A percentile compares a stretch with the other conserved stretches of the same genome.
phyloP scores from a whole-genome alignment of 2,113 vertebrate species.

The Tinamus guttatus region DNA sequence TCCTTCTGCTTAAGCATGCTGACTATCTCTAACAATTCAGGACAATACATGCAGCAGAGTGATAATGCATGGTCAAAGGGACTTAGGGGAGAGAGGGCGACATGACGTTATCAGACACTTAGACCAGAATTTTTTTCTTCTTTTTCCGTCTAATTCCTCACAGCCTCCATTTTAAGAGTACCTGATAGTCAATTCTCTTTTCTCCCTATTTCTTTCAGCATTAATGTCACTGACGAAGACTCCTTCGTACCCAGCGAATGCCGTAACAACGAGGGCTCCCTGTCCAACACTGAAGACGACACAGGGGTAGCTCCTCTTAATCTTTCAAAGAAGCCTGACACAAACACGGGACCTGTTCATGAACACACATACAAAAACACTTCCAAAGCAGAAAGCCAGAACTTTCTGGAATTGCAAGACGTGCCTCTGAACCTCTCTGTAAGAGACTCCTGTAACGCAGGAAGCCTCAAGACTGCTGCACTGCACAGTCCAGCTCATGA shows the following conservation, averaged over 20 bases:
- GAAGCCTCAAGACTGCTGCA: background rate
- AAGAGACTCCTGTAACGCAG: slow-evolving; percentile 76
- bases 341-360: background rate
- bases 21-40: background rate
- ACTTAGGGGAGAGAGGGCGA: background rate
- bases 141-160: background rate
- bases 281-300: slow-evolving; percentile 60
- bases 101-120: background rate
- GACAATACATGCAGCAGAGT: background rate
- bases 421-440: slow-evolving; percentile 91
- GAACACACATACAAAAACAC: background rate
- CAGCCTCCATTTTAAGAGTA: background rate
- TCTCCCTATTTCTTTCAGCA: slow-evolving; percentile 62
- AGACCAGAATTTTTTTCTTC: background rate
- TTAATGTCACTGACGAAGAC: slow-evolving; percentile 34
- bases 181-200: background rate
- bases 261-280: background rate
- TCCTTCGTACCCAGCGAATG: background rate
- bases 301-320: slow-evolving; percentile 85
- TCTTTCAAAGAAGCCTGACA: slow-evolving; percentile 85
- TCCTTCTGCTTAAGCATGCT: background rate
- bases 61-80: background rate
- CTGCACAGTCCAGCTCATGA: background rate
- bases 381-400: slow-evolving; percentile 36
- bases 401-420: slow-evolving; percentile 77